Evolutionary conservation across 1,140 invertebrate genomes (phyloP).

Genomic region (Spodoptera frugiperda): DNA sequence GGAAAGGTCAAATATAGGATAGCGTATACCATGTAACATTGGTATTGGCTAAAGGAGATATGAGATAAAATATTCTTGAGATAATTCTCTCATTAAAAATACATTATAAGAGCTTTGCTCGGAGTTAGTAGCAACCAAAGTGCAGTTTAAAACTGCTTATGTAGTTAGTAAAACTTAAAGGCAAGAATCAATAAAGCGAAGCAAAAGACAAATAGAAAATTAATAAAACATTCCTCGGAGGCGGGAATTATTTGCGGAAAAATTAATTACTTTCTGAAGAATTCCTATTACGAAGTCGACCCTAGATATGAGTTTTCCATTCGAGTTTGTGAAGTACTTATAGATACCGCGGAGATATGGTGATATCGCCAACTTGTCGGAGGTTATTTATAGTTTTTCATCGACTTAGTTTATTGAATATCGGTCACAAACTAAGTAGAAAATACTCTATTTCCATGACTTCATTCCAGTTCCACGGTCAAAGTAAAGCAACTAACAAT

Average conservation of each 20-base stretch:
- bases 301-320: constrained; percentile 29
- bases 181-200: constrained; percentile 47
- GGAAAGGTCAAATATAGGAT: not conserved
- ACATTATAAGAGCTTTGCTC: not conserved
- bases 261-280: constrained; percentile 60
- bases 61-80: no score
- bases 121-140: not conserved
- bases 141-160: constrained; percentile 11
- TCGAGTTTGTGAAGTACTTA: constrained; percentile 20
- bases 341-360: constrained; percentile 9
- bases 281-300: constrained; percentile 49
- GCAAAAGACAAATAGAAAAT: constrained; percentile 56
- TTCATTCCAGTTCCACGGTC: no score
- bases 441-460: no score
- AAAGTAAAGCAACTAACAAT: not conserved
- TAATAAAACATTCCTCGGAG: constrained; percentile 53
- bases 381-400: not conserved
- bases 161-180: constrained; percentile 2
- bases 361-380: constrained; percentile 1
- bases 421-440: no score
- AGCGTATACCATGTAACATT: not conserved
- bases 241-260: constrained; percentile 53
- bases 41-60: no score
- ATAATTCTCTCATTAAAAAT: not conserved
- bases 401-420: not conserved